A percentile compares a stretch with the other conserved stretches of the same genome.
Evolutionary conservation across 2,888 invertebrate genomes (phyloP).

Genomic region (Tinea trinotella): DNA sequence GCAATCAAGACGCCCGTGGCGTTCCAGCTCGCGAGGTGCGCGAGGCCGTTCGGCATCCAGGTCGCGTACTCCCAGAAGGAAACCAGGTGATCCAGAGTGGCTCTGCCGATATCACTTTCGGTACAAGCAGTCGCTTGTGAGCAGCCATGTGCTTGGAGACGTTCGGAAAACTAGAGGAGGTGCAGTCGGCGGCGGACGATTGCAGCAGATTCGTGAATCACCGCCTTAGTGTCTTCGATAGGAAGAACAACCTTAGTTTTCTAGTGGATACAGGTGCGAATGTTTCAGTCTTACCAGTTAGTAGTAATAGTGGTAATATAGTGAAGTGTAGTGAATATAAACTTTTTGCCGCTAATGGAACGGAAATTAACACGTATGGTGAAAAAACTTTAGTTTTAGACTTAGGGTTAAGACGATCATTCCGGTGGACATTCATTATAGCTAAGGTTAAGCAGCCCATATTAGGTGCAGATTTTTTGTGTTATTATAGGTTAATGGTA

Average conservation of each 20-base stretch:
- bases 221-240: slow-evolving; percentile 23
- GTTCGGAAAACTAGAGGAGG: slow-evolving; percentile 24
- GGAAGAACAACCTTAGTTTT: slow-evolving; percentile 18
- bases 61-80: background rate
- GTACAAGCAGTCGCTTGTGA: slow-evolving; percentile 19
- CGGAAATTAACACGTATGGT: slow-evolving; percentile 19
- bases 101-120: slow-evolving; percentile 24
- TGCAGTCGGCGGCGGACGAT: too few relatives aligned
- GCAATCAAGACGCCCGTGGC: background rate
- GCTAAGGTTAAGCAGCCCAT: slow-evolving; percentile 16
- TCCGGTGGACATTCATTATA: slow-evolving; percentile 18
- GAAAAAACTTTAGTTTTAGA: slow-evolving; percentile 15
- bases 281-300: slow-evolving; percentile 22
- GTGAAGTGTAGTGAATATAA: background rate
- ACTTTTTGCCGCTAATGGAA: slow-evolving; percentile 18
- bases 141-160: slow-evolving; percentile 22
- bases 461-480: slow-evolving; percentile 20
- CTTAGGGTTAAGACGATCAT: slow-evolving; percentile 12
- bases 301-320: background rate
- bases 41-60: background rate
- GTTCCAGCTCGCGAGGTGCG: background rate
- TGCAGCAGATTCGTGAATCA: slow-evolving; percentile 2
- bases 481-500: slow-evolving; percentile 17
- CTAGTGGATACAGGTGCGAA: slow-evolving; percentile 24
- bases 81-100: slow-evolving; percentile 22